Evolutionary conservation across 2,797 vertebrate genomes (phyloP).

Genomic region (Poecile montanus): DNA sequence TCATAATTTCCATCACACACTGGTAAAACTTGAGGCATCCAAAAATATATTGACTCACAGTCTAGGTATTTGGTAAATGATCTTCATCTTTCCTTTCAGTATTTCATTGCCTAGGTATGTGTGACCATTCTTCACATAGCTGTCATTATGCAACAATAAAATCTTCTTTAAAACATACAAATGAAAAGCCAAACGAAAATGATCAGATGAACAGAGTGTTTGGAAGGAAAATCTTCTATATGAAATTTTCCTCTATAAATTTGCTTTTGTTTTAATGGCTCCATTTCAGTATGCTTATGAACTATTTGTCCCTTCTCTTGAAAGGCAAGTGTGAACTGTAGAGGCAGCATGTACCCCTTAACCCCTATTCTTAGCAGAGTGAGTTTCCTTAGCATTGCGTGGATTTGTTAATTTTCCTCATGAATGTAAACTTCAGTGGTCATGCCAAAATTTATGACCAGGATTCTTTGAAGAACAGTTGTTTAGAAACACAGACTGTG

Average conservation of each 20-base stretch:
- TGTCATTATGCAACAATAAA: conserved; percentile 63
- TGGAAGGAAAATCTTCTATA: neutral
- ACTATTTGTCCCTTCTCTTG: neutral
- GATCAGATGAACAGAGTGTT: neutral
- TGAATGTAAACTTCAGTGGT: neutral
- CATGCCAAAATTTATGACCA: neutral
- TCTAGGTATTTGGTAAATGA: conserved; percentile 76
- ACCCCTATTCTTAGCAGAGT: neutral
- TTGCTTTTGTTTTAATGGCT: neutral
- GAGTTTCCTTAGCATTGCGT: neutral
- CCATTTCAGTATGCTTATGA: neutral
- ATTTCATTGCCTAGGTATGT: conserved; percentile 68
- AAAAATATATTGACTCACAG: conserved; percentile 73
- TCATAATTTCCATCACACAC: conserved; percentile 65
- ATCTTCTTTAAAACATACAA: conserved; percentile 1
- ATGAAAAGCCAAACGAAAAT: conserved; percentile 29
- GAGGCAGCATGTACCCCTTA: neutral
- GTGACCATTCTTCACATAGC: conserved; percentile 66
- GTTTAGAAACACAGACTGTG: neutral
- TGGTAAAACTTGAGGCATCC: conserved; percentile 57
- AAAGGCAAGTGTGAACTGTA: neutral
- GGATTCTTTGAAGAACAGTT: neutral
- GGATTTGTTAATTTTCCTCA: neutral
- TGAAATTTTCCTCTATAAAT: neutral
- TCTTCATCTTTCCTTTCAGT: conserved; percentile 71